Percentiles rank a stretch among this genome's conserved stretches.
phyloP scores from a whole-genome alignment of 2,797 vertebrate species.

The Apogon talboti region DNA sequence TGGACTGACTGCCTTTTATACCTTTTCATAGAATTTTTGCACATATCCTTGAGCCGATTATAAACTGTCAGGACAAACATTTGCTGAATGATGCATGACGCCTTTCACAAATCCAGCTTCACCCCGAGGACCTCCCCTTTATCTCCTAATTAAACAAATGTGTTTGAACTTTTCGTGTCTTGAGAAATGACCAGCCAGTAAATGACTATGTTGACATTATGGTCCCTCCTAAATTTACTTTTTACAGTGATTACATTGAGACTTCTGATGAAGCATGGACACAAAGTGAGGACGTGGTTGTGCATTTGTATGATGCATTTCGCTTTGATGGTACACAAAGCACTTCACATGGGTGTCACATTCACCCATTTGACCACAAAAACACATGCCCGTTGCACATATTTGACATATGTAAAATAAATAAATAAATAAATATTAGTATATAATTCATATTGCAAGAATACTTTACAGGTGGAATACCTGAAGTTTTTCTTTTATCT shows the following conservation, averaged over 20 bases:
- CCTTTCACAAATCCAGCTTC: conserved; percentile 51
- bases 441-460: too few relatives aligned
- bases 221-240: not conserved
- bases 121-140: conserved; percentile 35
- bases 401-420: too few relatives aligned
- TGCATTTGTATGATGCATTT: too few relatives aligned
- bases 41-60: conserved; percentile 38
- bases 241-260: not conserved
- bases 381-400: too few relatives aligned
- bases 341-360: too few relatives aligned
- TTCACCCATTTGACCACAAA: too few relatives aligned
- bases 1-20: conserved; percentile 70
- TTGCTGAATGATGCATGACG: conserved; percentile 40
- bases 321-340: too few relatives aligned
- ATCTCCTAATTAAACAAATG: conserved; percentile 48
- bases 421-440: too few relatives aligned
- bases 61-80: conserved; percentile 52
- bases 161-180: conserved; percentile 19
- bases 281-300: not conserved
- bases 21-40: conserved; percentile 1
- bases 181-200: conserved; percentile 21
- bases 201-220: not conserved
- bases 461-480: too few relatives aligned
- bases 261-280: not conserved
- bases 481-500: too few relatives aligned